phyloP scores from a whole-genome alignment of 1,140 invertebrate species.

The Lucilia sericata region DNA sequence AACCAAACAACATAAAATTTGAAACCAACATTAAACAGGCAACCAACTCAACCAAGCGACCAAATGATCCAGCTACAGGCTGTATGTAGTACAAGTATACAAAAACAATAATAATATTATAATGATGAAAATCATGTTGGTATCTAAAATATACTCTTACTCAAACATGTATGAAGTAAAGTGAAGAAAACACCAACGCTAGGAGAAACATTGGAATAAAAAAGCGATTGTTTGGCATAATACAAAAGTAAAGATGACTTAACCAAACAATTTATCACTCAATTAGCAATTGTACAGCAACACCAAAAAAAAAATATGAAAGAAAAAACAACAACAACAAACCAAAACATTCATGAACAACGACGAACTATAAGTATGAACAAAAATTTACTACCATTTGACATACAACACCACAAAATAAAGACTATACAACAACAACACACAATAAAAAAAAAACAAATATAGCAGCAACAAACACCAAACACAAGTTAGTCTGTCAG shows the following conservation, averaged over 20 bases:
- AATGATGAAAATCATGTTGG: too few relatives aligned
- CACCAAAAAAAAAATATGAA: not conserved
- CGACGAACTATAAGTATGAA: not conserved
- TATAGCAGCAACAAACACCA: not conserved
- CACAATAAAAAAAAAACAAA: not conserved
- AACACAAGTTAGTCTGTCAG: not conserved
- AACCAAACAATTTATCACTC: conserved; percentile 66
- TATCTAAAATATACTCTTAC: too few relatives aligned
- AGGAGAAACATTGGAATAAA: not conserved
- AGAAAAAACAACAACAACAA: not conserved
- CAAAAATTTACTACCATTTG: conserved; percentile 63
- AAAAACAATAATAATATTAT: too few relatives aligned
- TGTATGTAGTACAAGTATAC: too few relatives aligned
- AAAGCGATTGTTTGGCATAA: not conserved
- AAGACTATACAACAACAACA: not conserved
- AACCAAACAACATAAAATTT: not conserved
- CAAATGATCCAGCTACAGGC: not conserved
- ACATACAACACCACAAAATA: conserved; percentile 46
- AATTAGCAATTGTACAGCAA: conserved; percentile 59
- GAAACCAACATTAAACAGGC: not conserved
- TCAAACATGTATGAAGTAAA: not conserved
- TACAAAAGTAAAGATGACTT: conserved; percentile 50
- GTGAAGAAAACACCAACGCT: not conserved
- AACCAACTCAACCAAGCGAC: not conserved
- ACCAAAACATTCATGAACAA: not conserved